Evolutionary conservation across 2,113 vertebrate species (phyloP).

Genomic region (Sander vitreus): DNA sequence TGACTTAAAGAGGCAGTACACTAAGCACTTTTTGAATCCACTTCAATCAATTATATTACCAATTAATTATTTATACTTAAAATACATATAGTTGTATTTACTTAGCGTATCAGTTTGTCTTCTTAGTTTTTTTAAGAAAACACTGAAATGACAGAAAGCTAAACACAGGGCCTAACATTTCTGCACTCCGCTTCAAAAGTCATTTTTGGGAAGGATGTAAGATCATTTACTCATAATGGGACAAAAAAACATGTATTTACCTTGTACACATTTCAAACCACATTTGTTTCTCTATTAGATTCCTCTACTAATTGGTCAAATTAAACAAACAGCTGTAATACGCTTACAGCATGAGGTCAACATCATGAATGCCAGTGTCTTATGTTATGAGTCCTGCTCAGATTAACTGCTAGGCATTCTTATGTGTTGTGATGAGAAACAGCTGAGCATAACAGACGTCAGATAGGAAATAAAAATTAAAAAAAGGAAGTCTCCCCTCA

Average conservation of each 20-base stretch:
- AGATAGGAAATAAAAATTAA: not conserved
- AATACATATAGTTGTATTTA: not conserved
- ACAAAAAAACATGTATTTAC: not conserved
- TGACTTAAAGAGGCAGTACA: not conserved
- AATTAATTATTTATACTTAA: not conserved
- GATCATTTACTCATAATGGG: not conserved
- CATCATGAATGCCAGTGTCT: not conserved
- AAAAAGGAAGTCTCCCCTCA: not conserved
- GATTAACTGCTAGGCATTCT: not conserved
- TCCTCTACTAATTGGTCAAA: not conserved
- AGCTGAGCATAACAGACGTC: not conserved
- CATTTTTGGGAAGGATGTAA: not conserved
- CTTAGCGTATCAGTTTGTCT: too few species aligned
- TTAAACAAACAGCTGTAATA: not conserved
- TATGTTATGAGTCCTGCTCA: not conserved
- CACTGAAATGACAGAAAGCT: not conserved
- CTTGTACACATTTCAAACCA: not conserved
- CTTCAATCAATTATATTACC: not conserved
- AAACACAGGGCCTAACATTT: not conserved
- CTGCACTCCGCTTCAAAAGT: not conserved
- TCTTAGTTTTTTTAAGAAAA: too few species aligned
- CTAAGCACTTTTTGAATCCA: not conserved
- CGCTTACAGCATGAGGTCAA: not conserved
- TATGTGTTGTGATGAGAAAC: constrained; percentile 6
- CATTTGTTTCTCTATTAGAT: not conserved